phyloP scores from a whole-genome alignment of 2,797 vertebrate species.

The Poecilia wingei region DNA sequence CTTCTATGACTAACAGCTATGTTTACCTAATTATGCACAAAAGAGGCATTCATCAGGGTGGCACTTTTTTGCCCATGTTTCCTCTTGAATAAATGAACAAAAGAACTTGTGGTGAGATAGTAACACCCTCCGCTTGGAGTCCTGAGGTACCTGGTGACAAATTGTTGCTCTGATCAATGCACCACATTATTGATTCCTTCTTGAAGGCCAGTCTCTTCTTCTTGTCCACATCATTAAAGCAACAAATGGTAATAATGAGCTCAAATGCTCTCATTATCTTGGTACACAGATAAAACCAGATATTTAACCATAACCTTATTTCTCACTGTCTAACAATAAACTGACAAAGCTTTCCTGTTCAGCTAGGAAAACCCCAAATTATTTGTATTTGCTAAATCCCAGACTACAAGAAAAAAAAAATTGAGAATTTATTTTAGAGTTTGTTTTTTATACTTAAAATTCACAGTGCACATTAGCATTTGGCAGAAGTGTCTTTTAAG shows the following conservation, averaged over 20 bases:
- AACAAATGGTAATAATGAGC: constrained; percentile 67
- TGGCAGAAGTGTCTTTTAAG: not conserved
- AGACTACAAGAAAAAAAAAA: no score
- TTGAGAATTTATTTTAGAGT: no score
- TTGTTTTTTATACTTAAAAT: not conserved
- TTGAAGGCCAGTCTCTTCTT: constrained; percentile 72
- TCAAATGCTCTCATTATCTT: constrained; percentile 37
- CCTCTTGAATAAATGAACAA: constrained; percentile 63
- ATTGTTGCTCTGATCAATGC: constrained; percentile 67
- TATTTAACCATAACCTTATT: not conserved
- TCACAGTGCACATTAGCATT: not conserved
- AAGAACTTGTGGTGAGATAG: constrained; percentile 41
- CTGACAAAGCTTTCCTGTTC: not conserved
- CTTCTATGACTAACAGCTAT: constrained; percentile 68
- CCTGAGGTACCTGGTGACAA: constrained; percentile 63
- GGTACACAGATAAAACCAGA: not conserved
- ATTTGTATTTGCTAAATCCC: not conserved
- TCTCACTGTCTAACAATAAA: not conserved
- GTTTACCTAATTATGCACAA: constrained; percentile 75
- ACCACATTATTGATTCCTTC: constrained; percentile 65
- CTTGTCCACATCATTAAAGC: constrained; percentile 61
- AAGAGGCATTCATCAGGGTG: constrained; percentile 73
- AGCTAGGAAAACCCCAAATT: not conserved
- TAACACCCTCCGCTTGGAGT: constrained; percentile 55
- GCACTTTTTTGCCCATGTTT: constrained; percentile 64